These are phyloP conservation scores for Cheilosia vulpina DNA, from an alignment of 2,888 invertebrate genomes.

Conservation along the genomic window DNA sequence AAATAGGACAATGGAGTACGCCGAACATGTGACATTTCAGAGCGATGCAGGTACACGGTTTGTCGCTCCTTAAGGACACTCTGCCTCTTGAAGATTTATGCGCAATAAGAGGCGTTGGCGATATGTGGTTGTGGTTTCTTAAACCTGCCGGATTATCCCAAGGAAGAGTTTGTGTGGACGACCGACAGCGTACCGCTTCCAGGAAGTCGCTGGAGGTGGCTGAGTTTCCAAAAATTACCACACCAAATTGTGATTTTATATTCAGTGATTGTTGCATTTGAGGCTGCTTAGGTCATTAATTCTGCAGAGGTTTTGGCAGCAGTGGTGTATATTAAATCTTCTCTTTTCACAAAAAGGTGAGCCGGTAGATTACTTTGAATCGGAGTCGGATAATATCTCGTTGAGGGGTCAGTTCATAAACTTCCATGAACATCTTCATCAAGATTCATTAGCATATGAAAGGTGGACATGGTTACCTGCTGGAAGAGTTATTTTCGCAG, in stretches of 20 bases:
- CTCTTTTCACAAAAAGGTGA: constrained; percentile 34
- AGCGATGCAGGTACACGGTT: constrained; percentile 15
- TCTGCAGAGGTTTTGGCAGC: constrained; percentile 16
- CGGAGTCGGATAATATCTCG: constrained; percentile 36
- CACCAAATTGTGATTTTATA: constrained; percentile 4
- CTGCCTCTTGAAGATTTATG: constrained; percentile 18
- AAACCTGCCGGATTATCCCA: constrained; percentile 49
- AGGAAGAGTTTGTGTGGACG: neutral
- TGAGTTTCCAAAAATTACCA: constrained; percentile 29
- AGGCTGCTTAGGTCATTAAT: constrained; percentile 41
- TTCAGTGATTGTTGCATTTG: neutral
- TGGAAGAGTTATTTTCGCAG: no score
- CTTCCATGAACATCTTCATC: constrained; percentile 61
- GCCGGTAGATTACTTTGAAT: constrained; percentile 54
- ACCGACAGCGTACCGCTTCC: constrained; percentile 32
- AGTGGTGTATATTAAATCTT: constrained; percentile 47
- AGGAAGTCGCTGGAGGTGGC: constrained; percentile 38
- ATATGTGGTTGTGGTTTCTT: constrained; percentile 56
- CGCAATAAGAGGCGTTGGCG: constrained; percentile 30
- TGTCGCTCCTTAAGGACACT: constrained; percentile 10
- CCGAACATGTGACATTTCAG: constrained; percentile 50
- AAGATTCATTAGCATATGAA: constrained; percentile 53
- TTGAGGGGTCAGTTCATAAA: constrained; percentile 29
- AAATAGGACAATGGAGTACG: constrained; percentile 69
- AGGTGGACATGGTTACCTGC: constrained; percentile 1